Conservation (phyloP, 2,797 vertebrate genomes). For the Tragopan temminckii region DNA sequence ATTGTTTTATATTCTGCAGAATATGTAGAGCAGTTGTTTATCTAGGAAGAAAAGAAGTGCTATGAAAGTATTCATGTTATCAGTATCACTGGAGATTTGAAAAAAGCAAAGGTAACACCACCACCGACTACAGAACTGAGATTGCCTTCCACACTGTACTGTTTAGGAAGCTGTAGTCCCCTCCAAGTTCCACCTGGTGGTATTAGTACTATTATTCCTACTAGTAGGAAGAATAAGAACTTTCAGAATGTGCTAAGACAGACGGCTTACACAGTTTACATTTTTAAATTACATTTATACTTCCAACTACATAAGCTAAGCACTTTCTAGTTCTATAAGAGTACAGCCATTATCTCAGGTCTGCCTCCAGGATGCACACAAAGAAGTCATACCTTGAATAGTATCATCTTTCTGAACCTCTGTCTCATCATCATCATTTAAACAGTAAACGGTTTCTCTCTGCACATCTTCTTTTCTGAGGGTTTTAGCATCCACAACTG, state of each 20-base stretch:
- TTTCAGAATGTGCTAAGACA: not conserved
- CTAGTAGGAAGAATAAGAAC: not conserved
- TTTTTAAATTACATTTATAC: not conserved
- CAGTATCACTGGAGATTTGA: not conserved
- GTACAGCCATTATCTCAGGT: not conserved
- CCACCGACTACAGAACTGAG: not conserved
- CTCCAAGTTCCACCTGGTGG: not conserved
- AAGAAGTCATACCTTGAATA: slow-evolving; percentile 89
- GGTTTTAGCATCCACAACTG: slow-evolving; percentile 89
- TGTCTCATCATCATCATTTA: slow-evolving; percentile 95
- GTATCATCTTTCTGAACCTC: slow-evolving; percentile 92
- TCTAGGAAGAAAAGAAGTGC: not conserved
- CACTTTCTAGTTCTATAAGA: not conserved
- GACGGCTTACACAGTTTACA: not conserved
- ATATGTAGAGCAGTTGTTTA: not conserved
- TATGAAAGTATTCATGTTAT: not conserved
- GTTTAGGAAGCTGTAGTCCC: not conserved
- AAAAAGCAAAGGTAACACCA: not conserved
- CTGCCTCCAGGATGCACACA: not conserved
- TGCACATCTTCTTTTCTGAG: slow-evolving; percentile 87
- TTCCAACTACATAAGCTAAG: not conserved
- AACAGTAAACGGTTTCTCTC: slow-evolving; percentile 92
- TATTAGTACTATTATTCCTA: not conserved
- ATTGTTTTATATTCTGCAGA: not conserved
- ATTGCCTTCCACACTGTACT: not conserved